A percentile compares a stretch with the other conserved stretches of the same genome.
phyloP scores from a whole-genome alignment of 1,140 invertebrate species.

The Psilanteris sp. region DNA sequence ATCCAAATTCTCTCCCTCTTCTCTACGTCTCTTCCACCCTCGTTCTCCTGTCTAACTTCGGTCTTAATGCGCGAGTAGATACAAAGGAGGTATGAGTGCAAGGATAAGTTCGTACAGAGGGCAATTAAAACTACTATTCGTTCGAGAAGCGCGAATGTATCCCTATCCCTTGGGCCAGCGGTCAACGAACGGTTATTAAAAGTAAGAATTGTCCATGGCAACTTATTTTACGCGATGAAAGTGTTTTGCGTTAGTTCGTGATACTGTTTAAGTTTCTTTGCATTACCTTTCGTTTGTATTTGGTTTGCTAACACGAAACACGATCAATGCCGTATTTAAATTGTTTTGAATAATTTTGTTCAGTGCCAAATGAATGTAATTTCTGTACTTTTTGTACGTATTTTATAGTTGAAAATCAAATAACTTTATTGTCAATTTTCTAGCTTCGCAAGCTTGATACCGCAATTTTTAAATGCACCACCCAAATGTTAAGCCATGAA shows the following conservation, averaged over 20 bases:
- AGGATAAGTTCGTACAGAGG: constrained; percentile 70
- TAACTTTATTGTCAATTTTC: too few species aligned
- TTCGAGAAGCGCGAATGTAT: constrained; percentile 37
- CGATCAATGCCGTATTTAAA: too few species aligned
- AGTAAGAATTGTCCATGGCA: constrained; percentile 42
- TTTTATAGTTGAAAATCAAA: too few species aligned
- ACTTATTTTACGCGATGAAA: constrained; percentile 18
- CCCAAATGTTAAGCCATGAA: not conserved
- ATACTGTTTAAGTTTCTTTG: constrained; percentile 7
- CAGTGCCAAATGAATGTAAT: too few species aligned
- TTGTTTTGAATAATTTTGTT: too few species aligned
- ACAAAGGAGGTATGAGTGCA: constrained; percentile 64
- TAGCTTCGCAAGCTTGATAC: too few species aligned
- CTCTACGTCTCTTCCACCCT: constrained; percentile 55
- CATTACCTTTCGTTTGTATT: not conserved
- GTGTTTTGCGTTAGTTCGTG: constrained; percentile 29
- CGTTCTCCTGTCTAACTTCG: constrained; percentile 71
- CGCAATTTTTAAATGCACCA: constrained; percentile 8
- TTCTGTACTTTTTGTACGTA: too few species aligned
- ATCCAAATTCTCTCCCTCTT: constrained; percentile 70
- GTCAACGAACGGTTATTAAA: constrained; percentile 41
- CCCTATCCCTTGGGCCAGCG: constrained; percentile 40
- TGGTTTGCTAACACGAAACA: too few species aligned
- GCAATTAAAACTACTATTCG: constrained; percentile 76
- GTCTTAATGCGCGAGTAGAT: constrained; percentile 73